A percentile compares a stretch with the other conserved stretches of the same genome.
These are phyloP conservation scores for Buphagus erythrorhynchus DNA, from an alignment of 2,797 vertebrate species.

Conservation along the genomic window DNA sequence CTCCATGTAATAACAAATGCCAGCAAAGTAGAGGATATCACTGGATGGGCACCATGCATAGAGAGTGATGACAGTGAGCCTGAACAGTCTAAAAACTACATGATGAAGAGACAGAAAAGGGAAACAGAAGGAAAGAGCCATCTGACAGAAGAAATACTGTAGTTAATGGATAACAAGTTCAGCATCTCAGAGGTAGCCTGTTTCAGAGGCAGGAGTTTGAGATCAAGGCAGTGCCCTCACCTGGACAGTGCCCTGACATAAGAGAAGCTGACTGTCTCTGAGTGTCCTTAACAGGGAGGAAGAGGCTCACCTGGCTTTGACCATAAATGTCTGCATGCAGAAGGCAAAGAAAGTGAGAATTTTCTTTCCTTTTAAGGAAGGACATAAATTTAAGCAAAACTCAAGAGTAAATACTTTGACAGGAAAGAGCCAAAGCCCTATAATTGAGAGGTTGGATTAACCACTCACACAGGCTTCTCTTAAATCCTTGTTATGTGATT, in stretches of 20 bases:
- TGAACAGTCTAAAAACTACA: neutral
- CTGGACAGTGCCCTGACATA: neutral
- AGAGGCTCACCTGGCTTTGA: neutral
- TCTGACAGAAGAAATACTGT: neutral
- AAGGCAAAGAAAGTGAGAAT: neutral
- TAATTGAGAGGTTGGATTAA: neutral
- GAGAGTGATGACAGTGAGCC: neutral
- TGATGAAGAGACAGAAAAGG: neutral
- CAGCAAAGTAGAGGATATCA: neutral
- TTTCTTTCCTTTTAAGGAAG: neutral
- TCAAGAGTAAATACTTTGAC: neutral
- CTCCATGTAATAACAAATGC: neutral
- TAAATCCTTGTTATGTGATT: neutral
- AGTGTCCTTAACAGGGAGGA: neutral
- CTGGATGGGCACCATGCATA: accelerated
- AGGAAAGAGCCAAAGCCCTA: neutral
- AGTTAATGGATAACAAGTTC: neutral
- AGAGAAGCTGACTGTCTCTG: accelerated
- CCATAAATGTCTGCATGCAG: neutral
- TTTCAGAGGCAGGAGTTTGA: neutral
- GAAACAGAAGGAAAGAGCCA: neutral
- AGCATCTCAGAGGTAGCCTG: neutral
- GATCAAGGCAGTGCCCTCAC: neutral
- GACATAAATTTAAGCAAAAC: neutral
- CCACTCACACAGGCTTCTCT: neutral